Evolutionary conservation across 2,797 vertebrate genomes (phyloP), one percentile per base, ranked within the genome.

Genomic region (Anomalospiza imberbis): DNA sequence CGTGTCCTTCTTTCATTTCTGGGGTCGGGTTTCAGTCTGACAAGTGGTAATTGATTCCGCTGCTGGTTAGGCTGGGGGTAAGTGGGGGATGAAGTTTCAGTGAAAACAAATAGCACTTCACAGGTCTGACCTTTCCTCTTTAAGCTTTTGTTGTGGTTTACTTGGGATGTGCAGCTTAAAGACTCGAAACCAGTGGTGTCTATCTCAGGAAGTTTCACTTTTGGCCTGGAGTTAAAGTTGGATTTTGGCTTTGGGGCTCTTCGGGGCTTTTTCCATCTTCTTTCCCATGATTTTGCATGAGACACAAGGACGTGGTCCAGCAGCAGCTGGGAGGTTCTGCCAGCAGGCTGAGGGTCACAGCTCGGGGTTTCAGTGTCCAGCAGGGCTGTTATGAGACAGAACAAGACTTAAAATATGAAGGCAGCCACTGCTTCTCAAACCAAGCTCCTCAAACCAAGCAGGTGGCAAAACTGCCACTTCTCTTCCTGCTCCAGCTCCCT

Each of bases 1-100:
- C 98, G 95, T 98, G 99, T 98, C 98, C 99, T 99, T 99, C 98
- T 98, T 98, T 98, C 97, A 96, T 98, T 98, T 97, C 98, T 97
- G 94, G 98, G 97, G 91, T 99, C 97, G 88, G 96, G 98, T 99
- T 99, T 99, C 99, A 95, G 98, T 97, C 98, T 99, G 99, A 99
- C 99, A 99, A 99, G 98, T 98, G 98, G 98, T 99, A 99, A 99
- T 99, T 99, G 99, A 99, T 99, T 99, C 99, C 97, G 93, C 98
- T 97, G 98, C 98, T 99, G 98, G 98, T 98, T 98, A 98, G 98
- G 98, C 98, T 98, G 98, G 97, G 97, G 98, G 98, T 99, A 99
- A 99, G 99, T 99, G 99, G 98, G 97, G 97, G 97, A 98, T 99
- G 98, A 97, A 98, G 98, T 99, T 99, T 99, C 99, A 99, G 98